phyloP scores from a whole-genome alignment of 1,140 invertebrate genomes.

The Diorhabda elongata region DNA sequence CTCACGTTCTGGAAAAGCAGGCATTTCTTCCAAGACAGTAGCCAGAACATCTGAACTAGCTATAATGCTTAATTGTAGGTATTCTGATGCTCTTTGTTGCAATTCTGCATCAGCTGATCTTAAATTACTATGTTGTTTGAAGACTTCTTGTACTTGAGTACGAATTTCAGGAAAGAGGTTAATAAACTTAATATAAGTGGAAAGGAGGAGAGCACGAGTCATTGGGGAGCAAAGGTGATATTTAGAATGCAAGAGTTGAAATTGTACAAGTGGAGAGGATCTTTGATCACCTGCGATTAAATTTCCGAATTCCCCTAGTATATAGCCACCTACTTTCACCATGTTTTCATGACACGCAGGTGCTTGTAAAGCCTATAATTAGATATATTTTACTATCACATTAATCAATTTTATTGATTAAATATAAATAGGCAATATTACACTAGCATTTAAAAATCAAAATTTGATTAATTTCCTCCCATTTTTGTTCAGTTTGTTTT shows the following conservation, averaged over 20 bases:
- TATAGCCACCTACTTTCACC: conserved; percentile 99
- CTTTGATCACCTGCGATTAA: conserved; percentile 97
- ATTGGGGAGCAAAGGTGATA: conserved; percentile 97
- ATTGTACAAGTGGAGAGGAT: conserved; percentile 93
- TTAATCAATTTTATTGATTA: background rate
- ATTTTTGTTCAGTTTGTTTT: no score
- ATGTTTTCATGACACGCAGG: conserved; percentile 99
- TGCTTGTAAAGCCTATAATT: conserved; percentile 80
- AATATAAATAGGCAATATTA: no score
- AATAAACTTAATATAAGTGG: conserved; percentile 99
- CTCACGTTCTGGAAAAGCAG: conserved; percentile 97
- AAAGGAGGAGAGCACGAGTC: conserved; percentile 92
- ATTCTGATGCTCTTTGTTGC: conserved; percentile 97
- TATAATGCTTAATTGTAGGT: conserved; percentile 93
- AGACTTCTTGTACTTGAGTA: conserved; percentile 92
- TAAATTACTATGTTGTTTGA: conserved; percentile 93
- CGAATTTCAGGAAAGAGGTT: conserved; percentile 99
- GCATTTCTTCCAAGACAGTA: conserved; percentile 99
- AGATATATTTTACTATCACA: conserved; percentile 4
- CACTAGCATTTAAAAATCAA: no score
- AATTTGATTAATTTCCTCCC: no score
- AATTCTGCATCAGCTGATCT: conserved; percentile 96
- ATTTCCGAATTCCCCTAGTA: conserved; percentile 99
- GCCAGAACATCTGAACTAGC: conserved; percentile 96
- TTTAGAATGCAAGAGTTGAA: conserved; percentile 96